Evolutionary conservation across 2,113 vertebrate genomes (phyloP).

Genomic region (Lepidothrix coronata): DNA sequence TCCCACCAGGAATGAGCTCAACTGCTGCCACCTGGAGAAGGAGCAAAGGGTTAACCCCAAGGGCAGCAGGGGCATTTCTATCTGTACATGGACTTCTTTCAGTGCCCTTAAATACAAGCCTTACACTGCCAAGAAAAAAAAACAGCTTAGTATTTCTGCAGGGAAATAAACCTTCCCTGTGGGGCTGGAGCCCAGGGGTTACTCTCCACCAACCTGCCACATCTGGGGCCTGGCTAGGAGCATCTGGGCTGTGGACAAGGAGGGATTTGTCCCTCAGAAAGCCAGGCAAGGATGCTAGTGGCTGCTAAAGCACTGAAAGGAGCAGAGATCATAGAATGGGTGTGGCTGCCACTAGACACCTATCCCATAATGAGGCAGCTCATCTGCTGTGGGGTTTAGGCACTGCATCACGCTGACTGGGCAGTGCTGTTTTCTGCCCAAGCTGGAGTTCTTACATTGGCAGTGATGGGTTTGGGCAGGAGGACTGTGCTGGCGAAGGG

Average conservation of each 20-base stretch:
- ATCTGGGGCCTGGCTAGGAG: too few relatives aligned
- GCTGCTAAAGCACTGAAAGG: neutral
- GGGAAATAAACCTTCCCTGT: neutral
- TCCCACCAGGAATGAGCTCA: neutral
- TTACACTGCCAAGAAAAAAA: neutral
- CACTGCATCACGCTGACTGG: neutral
- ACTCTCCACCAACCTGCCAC: neutral
- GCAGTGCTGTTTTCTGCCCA: neutral
- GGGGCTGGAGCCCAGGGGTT: neutral
- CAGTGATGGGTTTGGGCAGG: neutral
- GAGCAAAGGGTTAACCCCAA: neutral
- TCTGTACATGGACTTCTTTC: neutral
- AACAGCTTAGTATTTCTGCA: neutral
- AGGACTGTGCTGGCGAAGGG: neutral
- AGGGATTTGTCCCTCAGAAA: neutral
- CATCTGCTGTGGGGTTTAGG: fast-evolving
- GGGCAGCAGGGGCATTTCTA: neutral
- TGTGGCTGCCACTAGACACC: neutral
- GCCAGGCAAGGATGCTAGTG: too few relatives aligned
- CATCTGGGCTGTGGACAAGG: neutral
- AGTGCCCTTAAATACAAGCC: neutral
- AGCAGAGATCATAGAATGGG: neutral
- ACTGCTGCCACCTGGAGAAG: neutral
- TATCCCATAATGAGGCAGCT: neutral
- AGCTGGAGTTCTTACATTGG: neutral